Evolutionary conservation across 2,888 invertebrate genomes (phyloP), one percentile per base, ranked within the genome.

Genomic region (Malthinus seriepunctatus): DNA sequence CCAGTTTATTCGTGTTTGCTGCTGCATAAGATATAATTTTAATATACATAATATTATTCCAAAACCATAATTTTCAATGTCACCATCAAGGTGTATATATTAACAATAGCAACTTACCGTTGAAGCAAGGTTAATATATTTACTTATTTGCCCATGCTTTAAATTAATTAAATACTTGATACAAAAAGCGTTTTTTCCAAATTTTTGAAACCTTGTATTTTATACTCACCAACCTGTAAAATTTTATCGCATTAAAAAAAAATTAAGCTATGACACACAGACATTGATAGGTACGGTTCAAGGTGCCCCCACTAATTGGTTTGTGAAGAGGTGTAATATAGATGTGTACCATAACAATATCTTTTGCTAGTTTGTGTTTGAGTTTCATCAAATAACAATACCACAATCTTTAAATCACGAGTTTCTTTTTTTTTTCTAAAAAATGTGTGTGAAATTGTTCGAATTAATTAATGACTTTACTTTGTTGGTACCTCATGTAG

Each of bases 71-170:
- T 55, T 62, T 57, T 63, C 65, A 65, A 65, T 65, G 65, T 60
- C 65, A 62, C 54, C 62, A 60, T 62, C 65, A 63, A 63, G 65
- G 63, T 57, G 51, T 42, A 49, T 32, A 46, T 15, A 42, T 37
- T 53, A 50, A 62, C 65, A 57, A 55, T 60, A 53, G 51, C 23
- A 47, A 55, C 47, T 56, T 53, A 46, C 51, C 45, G 9, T 37
- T 53, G 23, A 42, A 42, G 48, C 62, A 63, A 63, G 65, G 63
- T 47, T 65, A 49, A 44, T 51, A 34, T 59, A 48, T 32, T 45
- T 52, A 10, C n/a, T 11, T 33, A 34, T 44, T 45, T 39, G 14
- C 35, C 23, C 23, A 42, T 8, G 14, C 23, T 15, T 23, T 42
- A n/a, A 9, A 42, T 42, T 23, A 23, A 23, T 5, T 23, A 3